Conservation (phyloP, 92 coral and sea anemone species). For the Epizoanthus ramosus region DNA sequence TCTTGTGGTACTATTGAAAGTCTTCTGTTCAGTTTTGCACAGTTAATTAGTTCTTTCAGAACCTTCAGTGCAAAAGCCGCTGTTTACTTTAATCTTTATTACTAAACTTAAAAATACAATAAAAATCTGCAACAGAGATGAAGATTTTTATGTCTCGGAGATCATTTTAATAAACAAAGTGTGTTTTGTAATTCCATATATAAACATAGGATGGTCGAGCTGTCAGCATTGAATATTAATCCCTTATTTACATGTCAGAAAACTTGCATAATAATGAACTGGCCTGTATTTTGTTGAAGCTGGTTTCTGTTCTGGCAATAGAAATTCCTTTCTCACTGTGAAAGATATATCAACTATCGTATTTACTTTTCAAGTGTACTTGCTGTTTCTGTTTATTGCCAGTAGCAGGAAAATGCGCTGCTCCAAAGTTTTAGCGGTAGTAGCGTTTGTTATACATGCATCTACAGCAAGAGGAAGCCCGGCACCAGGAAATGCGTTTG, state of each 20-base stretch:
- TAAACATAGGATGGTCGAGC: conserved; percentile 31
- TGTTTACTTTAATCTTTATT: conserved; percentile 33
- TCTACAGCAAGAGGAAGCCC: not conserved
- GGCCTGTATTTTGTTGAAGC: conserved; percentile 3
- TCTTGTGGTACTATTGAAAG: not conserved
- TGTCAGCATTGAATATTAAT: conserved; percentile 18
- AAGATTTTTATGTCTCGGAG: conserved; percentile 14
- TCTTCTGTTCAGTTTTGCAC: not conserved
- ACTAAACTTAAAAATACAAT: conserved; percentile 18
- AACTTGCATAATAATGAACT: conserved; percentile 23
- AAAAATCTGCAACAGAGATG: conserved; percentile 20
- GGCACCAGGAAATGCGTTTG: not conserved
- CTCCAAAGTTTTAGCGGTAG: not conserved
- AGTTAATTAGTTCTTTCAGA: conserved; percentile 30
- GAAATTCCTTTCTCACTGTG: conserved; percentile 43
- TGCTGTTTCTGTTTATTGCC: conserved; percentile 1
- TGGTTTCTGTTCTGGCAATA: conserved; percentile 15
- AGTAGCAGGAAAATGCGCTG: conserved; percentile 6
- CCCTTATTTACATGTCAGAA: conserved; percentile 21
- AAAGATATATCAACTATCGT: not conserved
- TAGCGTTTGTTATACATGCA: not conserved
- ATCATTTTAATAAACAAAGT: conserved; percentile 36
- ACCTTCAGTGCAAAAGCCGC: not conserved
- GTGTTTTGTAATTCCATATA: conserved; percentile 62
- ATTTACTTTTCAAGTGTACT: conserved; percentile 26